These are phyloP conservation scores for Gymnocephalus cernua DNA, from an alignment of 2,113 vertebrate genomes.

Conservation along the genomic window DNA sequence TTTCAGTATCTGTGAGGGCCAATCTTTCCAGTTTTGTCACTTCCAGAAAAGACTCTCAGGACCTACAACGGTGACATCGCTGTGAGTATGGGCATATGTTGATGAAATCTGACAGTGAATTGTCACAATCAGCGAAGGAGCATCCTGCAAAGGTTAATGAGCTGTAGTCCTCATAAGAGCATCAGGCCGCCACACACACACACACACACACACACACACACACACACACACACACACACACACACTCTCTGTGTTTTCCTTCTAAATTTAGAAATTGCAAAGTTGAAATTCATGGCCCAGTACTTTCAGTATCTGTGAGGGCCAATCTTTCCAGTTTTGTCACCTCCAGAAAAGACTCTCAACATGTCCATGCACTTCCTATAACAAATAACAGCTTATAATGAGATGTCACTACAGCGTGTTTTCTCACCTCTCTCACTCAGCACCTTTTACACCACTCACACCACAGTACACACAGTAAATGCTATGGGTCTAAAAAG, in stretches of 20 bases:
- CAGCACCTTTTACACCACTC: background rate
- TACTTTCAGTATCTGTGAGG: background rate
- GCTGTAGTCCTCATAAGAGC: slow-evolving; percentile 43
- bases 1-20: background rate
- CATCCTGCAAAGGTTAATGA: slow-evolving; percentile 76
- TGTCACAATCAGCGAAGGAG: no score
- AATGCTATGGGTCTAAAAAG: background rate
- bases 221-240: slow-evolving; percentile 4
- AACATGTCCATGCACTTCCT: background rate
- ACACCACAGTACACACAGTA: background rate
- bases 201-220: slow-evolving; percentile 15
- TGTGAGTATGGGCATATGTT: no score
- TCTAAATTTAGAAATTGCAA: slow-evolving; percentile 42
- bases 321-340: slow-evolving; percentile 29
- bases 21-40: slow-evolving; percentile 36
- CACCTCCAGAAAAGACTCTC: slow-evolving; percentile 30
- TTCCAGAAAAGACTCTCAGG: slow-evolving; percentile 17
- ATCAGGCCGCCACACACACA: background rate
- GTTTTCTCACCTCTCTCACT: background rate
- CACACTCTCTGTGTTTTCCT: slow-evolving; percentile 24
- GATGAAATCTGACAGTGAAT: no score
- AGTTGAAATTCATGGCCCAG: slow-evolving; percentile 9
- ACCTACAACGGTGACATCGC: no score
- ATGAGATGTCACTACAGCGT: slow-evolving; percentile 39
- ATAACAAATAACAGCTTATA: slow-evolving; percentile 19